phyloP scores from a whole-genome alignment of 2,113 vertebrate species.

The Chionis minor region DNA sequence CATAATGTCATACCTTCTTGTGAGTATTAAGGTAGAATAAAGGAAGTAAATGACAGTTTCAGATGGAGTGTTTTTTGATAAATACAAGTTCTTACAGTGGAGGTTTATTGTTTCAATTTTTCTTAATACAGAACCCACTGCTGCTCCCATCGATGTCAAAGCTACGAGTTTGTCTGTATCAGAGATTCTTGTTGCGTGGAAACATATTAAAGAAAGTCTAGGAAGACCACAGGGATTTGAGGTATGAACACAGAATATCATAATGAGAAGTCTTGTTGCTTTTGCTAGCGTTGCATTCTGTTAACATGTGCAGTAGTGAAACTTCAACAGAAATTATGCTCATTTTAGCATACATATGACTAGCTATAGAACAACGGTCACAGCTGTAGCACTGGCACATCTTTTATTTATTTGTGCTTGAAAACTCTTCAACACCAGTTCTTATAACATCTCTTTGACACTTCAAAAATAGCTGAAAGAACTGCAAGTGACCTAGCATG shows the following conservation, averaged over 20 bases:
- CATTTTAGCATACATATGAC: not conserved
- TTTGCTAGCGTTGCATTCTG: not conserved
- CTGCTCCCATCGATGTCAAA: constrained; percentile 87
- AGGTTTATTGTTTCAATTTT: constrained; percentile 63
- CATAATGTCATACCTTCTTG: constrained; percentile 11
- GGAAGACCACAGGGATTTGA: constrained; percentile 93
- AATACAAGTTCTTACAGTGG: constrained; percentile 6
- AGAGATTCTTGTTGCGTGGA: constrained; percentile 91
- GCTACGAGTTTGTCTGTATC: constrained; percentile 88
- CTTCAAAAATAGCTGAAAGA: constrained; percentile 8
- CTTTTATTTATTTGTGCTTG: constrained; percentile 36
- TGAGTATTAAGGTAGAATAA: not conserved
- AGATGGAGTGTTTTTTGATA: constrained; percentile 21
- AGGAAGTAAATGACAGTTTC: constrained; percentile 13
- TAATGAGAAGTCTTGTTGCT: constrained; percentile 42
- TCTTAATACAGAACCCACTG: constrained; percentile 86
- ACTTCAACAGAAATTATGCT: constrained; percentile 18
- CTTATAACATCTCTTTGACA: not conserved
- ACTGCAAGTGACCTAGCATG: constrained; percentile 8
- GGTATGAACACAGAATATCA: constrained; percentile 76
- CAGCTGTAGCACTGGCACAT: not conserved
- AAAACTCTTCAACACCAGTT: not conserved
- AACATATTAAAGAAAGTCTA: constrained; percentile 84
- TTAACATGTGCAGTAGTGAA: constrained; percentile 10
- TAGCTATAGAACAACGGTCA: not conserved